phyloP scores from a whole-genome alignment of 2,113 vertebrate species.

The Gymnocephalus cernua region DNA sequence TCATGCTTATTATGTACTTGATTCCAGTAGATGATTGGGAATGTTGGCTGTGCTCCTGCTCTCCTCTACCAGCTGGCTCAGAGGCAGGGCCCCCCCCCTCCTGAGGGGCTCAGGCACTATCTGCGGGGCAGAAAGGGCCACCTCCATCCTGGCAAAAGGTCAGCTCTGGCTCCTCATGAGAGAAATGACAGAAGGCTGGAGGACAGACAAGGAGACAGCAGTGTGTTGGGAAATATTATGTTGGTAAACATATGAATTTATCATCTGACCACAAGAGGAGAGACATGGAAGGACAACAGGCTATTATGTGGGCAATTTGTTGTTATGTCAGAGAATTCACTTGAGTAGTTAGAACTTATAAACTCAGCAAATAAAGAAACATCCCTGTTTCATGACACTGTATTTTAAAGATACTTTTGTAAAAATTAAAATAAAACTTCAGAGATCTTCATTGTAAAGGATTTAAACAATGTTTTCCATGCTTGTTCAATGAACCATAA shows the following conservation, averaged over 20 bases:
- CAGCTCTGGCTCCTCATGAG: constrained; percentile 35
- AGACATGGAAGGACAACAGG: neutral
- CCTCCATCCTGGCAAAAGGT: constrained; percentile 81
- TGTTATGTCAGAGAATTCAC: neutral
- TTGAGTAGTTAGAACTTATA: no score
- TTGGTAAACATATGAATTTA: neutral
- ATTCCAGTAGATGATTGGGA: constrained; percentile 88
- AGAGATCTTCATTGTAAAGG: no score
- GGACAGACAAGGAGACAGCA: constrained; percentile 11
- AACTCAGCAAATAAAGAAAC: no score
- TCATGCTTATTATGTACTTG: constrained; percentile 81
- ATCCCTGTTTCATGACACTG: no score
- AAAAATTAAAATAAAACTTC: no score
- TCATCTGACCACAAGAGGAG: neutral
- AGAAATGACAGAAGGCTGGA: constrained; percentile 39
- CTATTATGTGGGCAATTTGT: neutral
- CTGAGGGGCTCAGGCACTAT: constrained; percentile 45
- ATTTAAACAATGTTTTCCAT: no score
- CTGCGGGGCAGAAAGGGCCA: constrained; percentile 60
- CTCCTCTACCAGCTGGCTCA: constrained; percentile 87
- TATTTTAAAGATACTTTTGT: no score
- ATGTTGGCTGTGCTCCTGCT: constrained; percentile 72
- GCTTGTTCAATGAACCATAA: no score
- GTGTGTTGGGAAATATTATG: neutral
- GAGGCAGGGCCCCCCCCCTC: constrained; percentile 77